Evolutionary conservation across 1,140 invertebrate genomes (phyloP), one percentile per base, ranked within the genome.

Genomic region (Pachypsylla venusta): DNA sequence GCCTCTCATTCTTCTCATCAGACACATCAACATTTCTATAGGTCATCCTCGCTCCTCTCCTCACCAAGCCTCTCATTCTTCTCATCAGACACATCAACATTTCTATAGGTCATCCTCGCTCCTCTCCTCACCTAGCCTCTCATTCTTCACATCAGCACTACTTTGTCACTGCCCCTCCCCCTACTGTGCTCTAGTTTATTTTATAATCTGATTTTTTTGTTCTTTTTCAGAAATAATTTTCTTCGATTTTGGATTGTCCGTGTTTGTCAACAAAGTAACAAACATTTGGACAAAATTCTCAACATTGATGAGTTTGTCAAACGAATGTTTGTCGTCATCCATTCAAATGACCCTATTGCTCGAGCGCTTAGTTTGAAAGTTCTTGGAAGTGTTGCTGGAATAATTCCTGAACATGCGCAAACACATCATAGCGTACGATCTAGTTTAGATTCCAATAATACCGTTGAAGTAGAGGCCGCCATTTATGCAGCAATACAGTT

Each of bases 261-360:
- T 60, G 93, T 97, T 0, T 92, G 89, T 62, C 89, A 96, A 65
- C 89, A 96, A 68, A 95, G 90, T 70, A 89, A 95, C 68, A 93
- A 93, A 69, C 93, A 98, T 74, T 74, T 97, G 30, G 92, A 97
- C 68, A 98, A 98, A 75, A 94, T 98, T 62, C 74, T 94, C 5
- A 97, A 93, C 72, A 87, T 97, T 7, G 93, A 98, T 68, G 93
- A 97, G 72, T 96, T 97, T 75, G 81, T 97, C 1, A 77, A 87
- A 57, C 75, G 92, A 65, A 85, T 98, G n/a, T 95, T 88, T 68
- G 87, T 87, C 70, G 94, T 98, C 1, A 89, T 93, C 67, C 91
- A 98, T 71, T 93, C 92, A 2, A 98, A 98, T 74, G 93, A 98
- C 75, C 92, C 93, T 0, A 84, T 97, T 27, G 93, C 93, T 0